A percentile compares a stretch with the other conserved stretches of the same genome.
Evolutionary conservation across 2,113 vertebrate species (phyloP).

Genomic region (Coreoperca whiteheadi): DNA sequence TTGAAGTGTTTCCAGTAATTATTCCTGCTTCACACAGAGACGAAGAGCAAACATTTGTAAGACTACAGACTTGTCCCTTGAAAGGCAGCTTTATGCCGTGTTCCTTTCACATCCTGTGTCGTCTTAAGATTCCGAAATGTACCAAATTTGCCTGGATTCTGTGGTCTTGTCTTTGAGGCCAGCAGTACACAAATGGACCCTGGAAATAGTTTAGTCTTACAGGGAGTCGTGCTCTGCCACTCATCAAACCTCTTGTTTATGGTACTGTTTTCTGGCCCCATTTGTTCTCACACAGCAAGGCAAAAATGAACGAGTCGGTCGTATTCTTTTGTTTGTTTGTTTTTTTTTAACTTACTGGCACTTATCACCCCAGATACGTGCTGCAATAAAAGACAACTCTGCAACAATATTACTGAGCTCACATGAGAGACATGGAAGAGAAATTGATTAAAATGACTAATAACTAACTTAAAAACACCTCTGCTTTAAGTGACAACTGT

Average conservation of each 20-base stretch:
- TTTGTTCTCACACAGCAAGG: constrained; percentile 50
- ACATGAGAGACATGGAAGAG: background rate
- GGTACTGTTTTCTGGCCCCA: constrained; percentile 29
- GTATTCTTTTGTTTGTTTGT: too few species aligned
- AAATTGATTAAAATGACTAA: background rate
- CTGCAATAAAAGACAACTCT: constrained; percentile 16
- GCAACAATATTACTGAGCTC: background rate
- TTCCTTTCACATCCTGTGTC: background rate
- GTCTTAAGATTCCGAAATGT: constrained; percentile 13
- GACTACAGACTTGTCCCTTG: constrained; percentile 28
- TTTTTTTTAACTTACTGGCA: constrained; percentile 28
- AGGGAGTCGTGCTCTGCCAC: background rate
- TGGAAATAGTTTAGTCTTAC: background rate
- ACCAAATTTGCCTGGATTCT: background rate
- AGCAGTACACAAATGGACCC: background rate
- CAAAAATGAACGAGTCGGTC: constrained; percentile 56
- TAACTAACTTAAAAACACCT: background rate
- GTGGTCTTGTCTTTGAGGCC: constrained; percentile 12
- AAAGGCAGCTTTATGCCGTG: background rate
- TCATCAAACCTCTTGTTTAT: constrained; percentile 59
- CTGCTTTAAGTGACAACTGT: background rate
- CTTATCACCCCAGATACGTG: constrained; percentile 21
- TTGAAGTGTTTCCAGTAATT: constrained; percentile 54
- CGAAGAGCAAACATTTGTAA: constrained; percentile 42
- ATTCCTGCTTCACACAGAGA: constrained; percentile 30